Evolutionary conservation across 2,888 invertebrate species (phyloP).

Genomic region (Lasioglossum villosulum): DNA sequence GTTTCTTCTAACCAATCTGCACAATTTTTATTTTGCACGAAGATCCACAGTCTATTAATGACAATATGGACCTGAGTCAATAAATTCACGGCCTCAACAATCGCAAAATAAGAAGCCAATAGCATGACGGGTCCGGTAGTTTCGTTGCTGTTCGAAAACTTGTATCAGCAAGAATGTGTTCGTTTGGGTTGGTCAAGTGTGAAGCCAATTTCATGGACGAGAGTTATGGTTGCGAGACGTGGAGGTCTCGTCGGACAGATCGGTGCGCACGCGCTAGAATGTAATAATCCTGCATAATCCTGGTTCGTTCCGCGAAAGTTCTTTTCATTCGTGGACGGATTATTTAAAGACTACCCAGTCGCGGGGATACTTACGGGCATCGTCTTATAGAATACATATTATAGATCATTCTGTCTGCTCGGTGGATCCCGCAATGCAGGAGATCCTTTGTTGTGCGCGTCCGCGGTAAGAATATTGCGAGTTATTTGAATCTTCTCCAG

Average conservation of each 20-base stretch:
- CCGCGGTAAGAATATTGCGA: slow-evolving; percentile 10
- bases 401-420: neutral
- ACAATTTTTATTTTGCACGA: neutral
- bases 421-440: neutral
- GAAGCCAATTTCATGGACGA: slow-evolving; percentile 37
- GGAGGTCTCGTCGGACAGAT: neutral
- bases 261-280: neutral
- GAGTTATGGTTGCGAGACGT: neutral
- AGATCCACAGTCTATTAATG: neutral
- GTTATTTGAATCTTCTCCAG: neutral
- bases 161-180: neutral
- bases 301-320: neutral
- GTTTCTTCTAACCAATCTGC: neutral
- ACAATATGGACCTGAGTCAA: neutral
- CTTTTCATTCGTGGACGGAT: neutral
- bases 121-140: neutral
- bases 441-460: neutral
- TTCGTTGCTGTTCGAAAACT: neutral
- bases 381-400: too few species aligned
- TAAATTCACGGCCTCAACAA: neutral
- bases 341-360: neutral
- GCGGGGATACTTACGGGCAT: neutral
- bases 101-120: neutral
- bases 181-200: slow-evolving; percentile 20
- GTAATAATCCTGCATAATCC: slow-evolving; percentile 2